Evolutionary conservation across 2,113 vertebrate species (phyloP).

Genomic region (Casuarius casuarius): DNA sequence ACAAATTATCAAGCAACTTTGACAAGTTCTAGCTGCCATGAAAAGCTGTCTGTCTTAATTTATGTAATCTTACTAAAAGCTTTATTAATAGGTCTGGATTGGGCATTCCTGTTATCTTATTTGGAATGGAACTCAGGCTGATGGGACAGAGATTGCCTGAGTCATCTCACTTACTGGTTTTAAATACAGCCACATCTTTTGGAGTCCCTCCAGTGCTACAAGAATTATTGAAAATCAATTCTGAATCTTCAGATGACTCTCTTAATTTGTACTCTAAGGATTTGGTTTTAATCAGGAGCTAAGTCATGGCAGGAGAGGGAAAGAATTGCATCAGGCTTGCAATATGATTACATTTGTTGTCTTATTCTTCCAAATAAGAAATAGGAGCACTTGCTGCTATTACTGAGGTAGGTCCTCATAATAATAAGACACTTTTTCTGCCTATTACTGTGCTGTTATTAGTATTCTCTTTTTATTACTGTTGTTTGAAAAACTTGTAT

Average conservation of each 20-base stretch:
- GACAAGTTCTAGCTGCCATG: not conserved
- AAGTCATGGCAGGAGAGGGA: not conserved
- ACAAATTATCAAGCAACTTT: not conserved
- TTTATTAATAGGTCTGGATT: not conserved
- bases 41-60: not conserved
- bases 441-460: not conserved
- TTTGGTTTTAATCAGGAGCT: slow-evolving; percentile 14
- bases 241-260: slow-evolving; percentile 6
- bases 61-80: not conserved
- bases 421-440: not conserved
- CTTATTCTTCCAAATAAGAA: not conserved
- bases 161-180: not conserved
- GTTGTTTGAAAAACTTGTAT: not conserved
- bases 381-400: not conserved
- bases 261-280: slow-evolving; percentile 39
- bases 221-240: slow-evolving; percentile 39
- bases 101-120: not conserved
- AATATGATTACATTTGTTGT: not conserved
- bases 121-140: not conserved
- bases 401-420: not conserved
- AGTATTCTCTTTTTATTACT: not conserved
- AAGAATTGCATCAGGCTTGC: not conserved
- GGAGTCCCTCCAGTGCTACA: slow-evolving; percentile 13
- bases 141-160: not conserved
- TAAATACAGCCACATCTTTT: slow-evolving; percentile 13